Evolutionary conservation across 2,888 invertebrate genomes (phyloP), one percentile per base, ranked within the genome.

Genomic region (Melanostoma scalare): DNA sequence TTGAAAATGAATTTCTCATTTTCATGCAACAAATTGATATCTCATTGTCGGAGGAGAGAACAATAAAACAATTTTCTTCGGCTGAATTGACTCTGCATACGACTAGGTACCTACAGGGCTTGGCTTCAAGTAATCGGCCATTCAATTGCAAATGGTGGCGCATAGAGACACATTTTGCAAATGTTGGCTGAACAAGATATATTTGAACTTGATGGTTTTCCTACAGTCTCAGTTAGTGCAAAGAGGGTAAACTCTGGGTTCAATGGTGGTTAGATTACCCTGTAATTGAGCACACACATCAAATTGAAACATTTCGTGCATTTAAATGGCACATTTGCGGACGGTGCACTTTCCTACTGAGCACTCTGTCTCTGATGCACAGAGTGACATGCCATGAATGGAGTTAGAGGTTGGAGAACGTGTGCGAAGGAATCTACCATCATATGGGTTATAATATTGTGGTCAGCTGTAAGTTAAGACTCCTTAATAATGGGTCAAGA

Each of bases 251-350:
- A 33, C 20, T 30, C 3, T 48, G 9, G 8, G 20, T 30, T 63
- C 56, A 56, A 30, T 84, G 65, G 58, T 74, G 55, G 77, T 65
- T 77, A 58, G 60, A 84, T 84, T 84, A 74, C 74, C 69, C 53
- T 58, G 55, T 74, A 84, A 84, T 84, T 84, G 77, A 82, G 73
- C 63, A 60, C 71, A 74, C 78, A 78, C 73, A 78, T 74, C 74
- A 84, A 84, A 84, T 84, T 84, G 84, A 84, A 84, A 78, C 74
- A 78, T 84, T 78, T 84, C 84, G 78, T 84, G 84, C 84, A 78
- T 78, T 71, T 84, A 78, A 84, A 78, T 84, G 65, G 78, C 63
- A 82, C 68, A 74, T 73, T 77, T 77, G 68, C 53, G 65, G 61
- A 55, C 67, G 55, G 38, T 68, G 53, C 72, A 81, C 55, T 76